Percentiles rank a stretch among this genome's conserved stretches.
Conservation (phyloP, 2,888 invertebrate genomes). For the Therioaphis trifolii region DNA sequence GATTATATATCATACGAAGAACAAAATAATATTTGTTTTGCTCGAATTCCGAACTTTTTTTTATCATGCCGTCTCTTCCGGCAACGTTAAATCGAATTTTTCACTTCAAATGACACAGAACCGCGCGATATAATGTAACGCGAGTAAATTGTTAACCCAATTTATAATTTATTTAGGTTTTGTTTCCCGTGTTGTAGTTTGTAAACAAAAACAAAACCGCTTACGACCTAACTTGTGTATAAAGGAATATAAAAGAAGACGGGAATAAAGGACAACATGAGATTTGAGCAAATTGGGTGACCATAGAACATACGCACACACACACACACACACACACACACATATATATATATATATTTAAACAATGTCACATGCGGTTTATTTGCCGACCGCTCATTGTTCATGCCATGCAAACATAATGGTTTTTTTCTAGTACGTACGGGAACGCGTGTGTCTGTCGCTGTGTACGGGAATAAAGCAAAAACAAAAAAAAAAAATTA, state of each 20-base stretch:
- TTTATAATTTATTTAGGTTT: not conserved
- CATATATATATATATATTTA: slow-evolving; percentile 29
- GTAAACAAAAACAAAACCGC: not conserved
- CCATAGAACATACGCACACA: slow-evolving; percentile 10
- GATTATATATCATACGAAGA: too few species aligned
- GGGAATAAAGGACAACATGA: slow-evolving; percentile 24
- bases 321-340: not conserved
- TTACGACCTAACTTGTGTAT: not conserved
- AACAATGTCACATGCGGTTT: slow-evolving; percentile 58
- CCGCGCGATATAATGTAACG: too few species aligned
- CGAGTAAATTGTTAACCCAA: not conserved
- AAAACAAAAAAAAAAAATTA: slow-evolving; percentile 43
- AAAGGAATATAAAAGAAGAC: slow-evolving; percentile 35
- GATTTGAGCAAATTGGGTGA: slow-evolving; percentile 42
- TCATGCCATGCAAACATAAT: slow-evolving; percentile 52
- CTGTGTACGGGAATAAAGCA: too few species aligned
- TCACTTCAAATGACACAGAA: too few species aligned
- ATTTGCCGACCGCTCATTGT: slow-evolving; percentile 56
- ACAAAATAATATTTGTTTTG: too few species aligned
- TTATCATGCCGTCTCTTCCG: too few species aligned
- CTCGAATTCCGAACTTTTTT: too few species aligned
- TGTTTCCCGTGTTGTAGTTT: not conserved
- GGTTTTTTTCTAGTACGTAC: slow-evolving; percentile 9
- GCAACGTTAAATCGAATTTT: too few species aligned
- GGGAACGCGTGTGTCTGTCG: not conserved